phyloP scores from a whole-genome alignment of 2,888 invertebrate genomes.

The Habroteleia sp. region DNA sequence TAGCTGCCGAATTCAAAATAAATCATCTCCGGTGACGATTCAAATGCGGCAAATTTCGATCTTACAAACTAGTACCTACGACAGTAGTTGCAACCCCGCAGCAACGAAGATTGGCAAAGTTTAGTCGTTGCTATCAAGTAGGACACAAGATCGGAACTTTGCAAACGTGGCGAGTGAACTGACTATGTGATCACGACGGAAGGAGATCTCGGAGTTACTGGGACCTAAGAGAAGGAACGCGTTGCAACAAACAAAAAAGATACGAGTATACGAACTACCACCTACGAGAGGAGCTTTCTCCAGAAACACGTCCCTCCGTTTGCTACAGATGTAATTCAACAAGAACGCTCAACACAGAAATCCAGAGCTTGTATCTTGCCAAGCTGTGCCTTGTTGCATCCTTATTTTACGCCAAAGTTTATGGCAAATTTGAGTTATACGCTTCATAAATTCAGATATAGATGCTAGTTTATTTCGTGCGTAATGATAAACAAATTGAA shows the following conservation, averaged over 20 bases:
- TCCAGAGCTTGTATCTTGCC: constrained; percentile 44
- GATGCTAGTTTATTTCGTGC: constrained; percentile 1
- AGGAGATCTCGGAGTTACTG: constrained; percentile 47
- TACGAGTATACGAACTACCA: constrained; percentile 53
- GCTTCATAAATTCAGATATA: constrained; percentile 16
- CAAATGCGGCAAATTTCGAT: constrained; percentile 41
- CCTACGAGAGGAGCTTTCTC: constrained; percentile 60
- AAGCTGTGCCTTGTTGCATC: constrained; percentile 43
- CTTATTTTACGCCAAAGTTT: constrained; percentile 32
- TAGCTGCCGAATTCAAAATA: constrained; percentile 24
- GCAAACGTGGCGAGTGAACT: constrained; percentile 62
- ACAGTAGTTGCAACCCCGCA: constrained; percentile 48
- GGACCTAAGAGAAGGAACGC: constrained; percentile 45
- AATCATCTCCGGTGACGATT: constrained; percentile 27
- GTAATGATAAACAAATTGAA: not conserved
- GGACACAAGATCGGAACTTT: constrained; percentile 63
- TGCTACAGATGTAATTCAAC: constrained; percentile 49
- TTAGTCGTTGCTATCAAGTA: constrained; percentile 51
- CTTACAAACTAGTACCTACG: constrained; percentile 60
- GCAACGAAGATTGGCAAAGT: constrained; percentile 58
- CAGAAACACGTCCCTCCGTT: constrained; percentile 51
- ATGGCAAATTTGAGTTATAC: constrained; percentile 23
- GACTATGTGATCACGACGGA: constrained; percentile 53
- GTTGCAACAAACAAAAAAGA: constrained; percentile 35
- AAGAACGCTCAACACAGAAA: constrained; percentile 32